Conservation (phyloP, 1,140 invertebrate genomes). For the Himalopsyche phryganea region DNA sequence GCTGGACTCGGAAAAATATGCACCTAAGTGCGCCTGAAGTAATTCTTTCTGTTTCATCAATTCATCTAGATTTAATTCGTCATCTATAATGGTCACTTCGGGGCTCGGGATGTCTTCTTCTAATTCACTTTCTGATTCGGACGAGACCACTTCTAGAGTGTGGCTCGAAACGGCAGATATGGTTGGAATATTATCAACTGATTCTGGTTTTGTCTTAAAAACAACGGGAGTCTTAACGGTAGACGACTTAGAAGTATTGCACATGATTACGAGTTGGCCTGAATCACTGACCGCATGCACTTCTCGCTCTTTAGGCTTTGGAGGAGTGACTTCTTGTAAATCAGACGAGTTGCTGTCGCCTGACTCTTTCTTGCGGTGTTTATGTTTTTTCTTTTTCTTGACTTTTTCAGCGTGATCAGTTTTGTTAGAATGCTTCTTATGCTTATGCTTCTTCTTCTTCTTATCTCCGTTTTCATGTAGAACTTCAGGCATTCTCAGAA, state of each 20-base stretch:
- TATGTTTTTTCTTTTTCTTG: constrained; percentile 56
- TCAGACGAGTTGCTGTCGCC: constrained; percentile 37
- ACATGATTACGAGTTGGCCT: constrained; percentile 20
- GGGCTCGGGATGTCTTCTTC: constrained; percentile 71
- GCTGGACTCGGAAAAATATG: constrained; percentile 54
- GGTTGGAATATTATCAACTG: constrained; percentile 38
- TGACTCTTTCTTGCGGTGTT: constrained; percentile 44
- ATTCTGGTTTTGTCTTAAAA: constrained; percentile 38
- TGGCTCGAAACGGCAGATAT: constrained; percentile 34
- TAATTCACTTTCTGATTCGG: constrained; percentile 66
- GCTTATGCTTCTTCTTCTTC: constrained; percentile 29
- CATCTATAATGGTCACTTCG: constrained; percentile 72
- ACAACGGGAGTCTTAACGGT: constrained; percentile 42
- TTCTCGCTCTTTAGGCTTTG: constrained; percentile 34
- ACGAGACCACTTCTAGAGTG: constrained; percentile 62
- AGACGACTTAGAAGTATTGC: constrained; percentile 36
- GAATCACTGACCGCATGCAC: constrained; percentile 29
- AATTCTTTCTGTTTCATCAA: constrained; percentile 83
- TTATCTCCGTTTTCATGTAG: constrained; percentile 29
- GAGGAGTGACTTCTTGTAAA: constrained; percentile 38
- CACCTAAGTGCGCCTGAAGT: constrained; percentile 60
- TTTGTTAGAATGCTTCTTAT: constrained; percentile 28
- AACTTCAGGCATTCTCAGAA: constrained; percentile 14
- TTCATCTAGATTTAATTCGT: constrained; percentile 83
- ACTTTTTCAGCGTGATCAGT: constrained; percentile 41